Base-by-base conservation (phyloP, 2,888 invertebrate species). In the Suillia variegata region DNA sequence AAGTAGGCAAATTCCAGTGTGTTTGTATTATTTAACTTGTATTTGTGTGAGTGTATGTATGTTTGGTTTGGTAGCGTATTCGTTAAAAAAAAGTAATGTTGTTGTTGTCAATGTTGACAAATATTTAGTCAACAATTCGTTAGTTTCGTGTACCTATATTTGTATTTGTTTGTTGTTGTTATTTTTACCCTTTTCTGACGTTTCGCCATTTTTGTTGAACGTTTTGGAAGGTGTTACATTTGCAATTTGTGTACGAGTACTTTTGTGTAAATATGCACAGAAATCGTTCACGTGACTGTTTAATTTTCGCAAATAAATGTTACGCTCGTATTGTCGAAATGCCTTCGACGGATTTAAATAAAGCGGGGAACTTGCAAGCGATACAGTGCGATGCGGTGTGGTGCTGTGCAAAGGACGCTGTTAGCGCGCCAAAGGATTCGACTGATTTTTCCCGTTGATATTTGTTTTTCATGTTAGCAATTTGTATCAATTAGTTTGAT, bases 51-150 rank as follows among this genome's bases (percentile, higher is more conserved):
- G 17, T 45, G 45, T 45, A 5, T 45, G 20, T 45, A 18, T 45
- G 45, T 45, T 38, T 13, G 38, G 10, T 26, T 26, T 38, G 38
- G 3, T 38, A n/a, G 38, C 38, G 38, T 38, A n/a, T 38, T 38
- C 38, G 38, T 38, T 38, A 38, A 38, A 5, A n/a, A n/a, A n/a
- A n/a, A n/a, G n/a, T n/a, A n/a, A 38, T 38, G 5, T 26, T 20
- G 21, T 49, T 22, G 49, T 22, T 22, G 20, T 21, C n/a, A n/a
- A 18, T 21, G 20, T 49, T 49, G 49, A 49, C 22, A 49, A 31
- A 21, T 51, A 51, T 51, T 51, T 51, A 52, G 52, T 54, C 54
- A 54, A 54, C 54, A 42, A 54, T 42, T 54, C 54, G 54, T 54
- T 54, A 54, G 52, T 53, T 53, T 53, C 13, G 45, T 18, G 45